Evolutionary conservation across 2,797 vertebrate genomes (phyloP).

Genomic region (Bufotes viridis): DNA sequence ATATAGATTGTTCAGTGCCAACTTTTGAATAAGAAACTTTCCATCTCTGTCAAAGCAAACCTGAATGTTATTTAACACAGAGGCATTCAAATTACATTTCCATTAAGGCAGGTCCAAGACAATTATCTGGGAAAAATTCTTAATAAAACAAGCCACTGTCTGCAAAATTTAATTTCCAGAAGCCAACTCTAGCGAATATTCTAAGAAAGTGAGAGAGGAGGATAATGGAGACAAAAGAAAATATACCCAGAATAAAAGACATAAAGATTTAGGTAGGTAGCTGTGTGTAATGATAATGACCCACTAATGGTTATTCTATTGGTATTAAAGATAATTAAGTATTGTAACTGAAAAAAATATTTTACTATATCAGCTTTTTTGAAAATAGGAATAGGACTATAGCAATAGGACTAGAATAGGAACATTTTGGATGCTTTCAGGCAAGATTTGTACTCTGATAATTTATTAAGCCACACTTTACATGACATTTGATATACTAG

Average conservation of each 20-base stretch:
- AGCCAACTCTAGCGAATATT: constrained; percentile 48
- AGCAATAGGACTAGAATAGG: not conserved
- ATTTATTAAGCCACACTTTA: not conserved
- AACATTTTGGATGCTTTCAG: not conserved
- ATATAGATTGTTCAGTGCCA: constrained; percentile 81
- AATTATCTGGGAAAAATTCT: constrained; percentile 67
- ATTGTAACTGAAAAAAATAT: not conserved
- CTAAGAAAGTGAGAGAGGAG: constrained; percentile 9
- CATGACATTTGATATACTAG: not conserved
- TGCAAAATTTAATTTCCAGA: constrained; percentile 62
- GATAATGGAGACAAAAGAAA: constrained; percentile 10
- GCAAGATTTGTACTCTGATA: not conserved
- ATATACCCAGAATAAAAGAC: constrained; percentile 14
- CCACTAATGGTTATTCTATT: not conserved
- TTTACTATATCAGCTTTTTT: not conserved
- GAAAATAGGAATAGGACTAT: not conserved
- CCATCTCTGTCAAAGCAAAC: constrained; percentile 73
- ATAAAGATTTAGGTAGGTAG: not conserved
- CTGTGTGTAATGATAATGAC: constrained; percentile 23
- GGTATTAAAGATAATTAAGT: not conserved
- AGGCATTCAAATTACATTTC: constrained; percentile 79
- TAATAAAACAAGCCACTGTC: constrained; percentile 63
- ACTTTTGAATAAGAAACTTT: constrained; percentile 70
- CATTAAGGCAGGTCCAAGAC: constrained; percentile 78
- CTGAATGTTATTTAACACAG: constrained; percentile 80